Evolutionary conservation across 2,888 invertebrate species (phyloP).

Genomic region (Melanchra persicariae): DNA sequence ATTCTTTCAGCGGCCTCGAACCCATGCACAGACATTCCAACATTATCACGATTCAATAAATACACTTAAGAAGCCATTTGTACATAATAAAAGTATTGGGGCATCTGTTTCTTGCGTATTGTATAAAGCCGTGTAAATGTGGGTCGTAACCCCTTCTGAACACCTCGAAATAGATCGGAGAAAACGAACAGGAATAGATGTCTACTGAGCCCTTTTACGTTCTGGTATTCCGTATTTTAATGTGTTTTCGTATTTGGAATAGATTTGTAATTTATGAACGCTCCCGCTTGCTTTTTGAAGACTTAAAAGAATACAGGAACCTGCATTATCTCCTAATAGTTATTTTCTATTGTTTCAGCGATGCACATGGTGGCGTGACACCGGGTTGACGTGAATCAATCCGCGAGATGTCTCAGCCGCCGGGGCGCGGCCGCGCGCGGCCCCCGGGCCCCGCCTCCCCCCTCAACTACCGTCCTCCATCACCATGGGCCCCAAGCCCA

Average conservation of each 20-base stretch:
- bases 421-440: constrained; percentile 88
- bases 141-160: constrained; percentile 71
- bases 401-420: constrained; percentile 90
- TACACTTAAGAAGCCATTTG: constrained; percentile 73
- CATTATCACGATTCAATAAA: constrained; percentile 62
- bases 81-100: constrained; percentile 77
- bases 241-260: constrained; percentile 25
- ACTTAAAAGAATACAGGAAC: no score
- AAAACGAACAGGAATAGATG: constrained; percentile 56
- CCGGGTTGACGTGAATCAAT: constrained; percentile 89
- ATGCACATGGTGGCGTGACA: constrained; percentile 89
- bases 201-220: constrained; percentile 32
- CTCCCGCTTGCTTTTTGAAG: constrained; percentile 20
- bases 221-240: constrained; percentile 24
- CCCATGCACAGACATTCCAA: constrained; percentile 52
- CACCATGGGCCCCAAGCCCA: constrained; percentile 94
- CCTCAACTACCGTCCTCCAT: constrained; percentile 93
- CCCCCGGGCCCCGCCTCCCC: constrained; percentile 89
- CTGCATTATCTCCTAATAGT: neutral
- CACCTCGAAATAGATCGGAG: constrained; percentile 68
- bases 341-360: constrained; percentile 83
- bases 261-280: constrained; percentile 27
- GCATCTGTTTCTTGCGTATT: constrained; percentile 79
- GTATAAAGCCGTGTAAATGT: constrained; percentile 65
- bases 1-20: constrained; percentile 33